Evolutionary conservation across 2,888 invertebrate species (phyloP).

Genomic region (Antheraea yamamai): DNA sequence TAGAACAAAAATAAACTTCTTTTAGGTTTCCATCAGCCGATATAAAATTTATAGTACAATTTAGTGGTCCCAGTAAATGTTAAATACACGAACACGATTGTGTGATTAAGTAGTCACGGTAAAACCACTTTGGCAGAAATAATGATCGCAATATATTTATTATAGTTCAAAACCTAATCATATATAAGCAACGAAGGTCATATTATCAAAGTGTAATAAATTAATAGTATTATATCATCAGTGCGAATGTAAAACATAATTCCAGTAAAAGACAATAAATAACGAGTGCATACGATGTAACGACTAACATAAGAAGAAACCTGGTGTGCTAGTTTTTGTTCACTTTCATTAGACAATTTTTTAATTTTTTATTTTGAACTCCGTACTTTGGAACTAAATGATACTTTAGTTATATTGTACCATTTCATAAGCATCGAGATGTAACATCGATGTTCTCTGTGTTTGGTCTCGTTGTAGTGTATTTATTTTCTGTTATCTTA

Average conservation of each 20-base stretch:
- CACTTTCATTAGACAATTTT: too few relatives aligned
- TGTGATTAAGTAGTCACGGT: too few relatives aligned
- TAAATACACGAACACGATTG: neutral
- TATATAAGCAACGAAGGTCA: neutral
- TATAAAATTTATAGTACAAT: neutral
- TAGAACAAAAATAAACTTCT: neutral
- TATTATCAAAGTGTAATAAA: neutral
- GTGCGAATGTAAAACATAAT: neutral
- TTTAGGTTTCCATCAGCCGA: neutral
- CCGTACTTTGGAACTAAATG: neutral
- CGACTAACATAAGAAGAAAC: conserved; percentile 38
- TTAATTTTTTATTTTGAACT: too few relatives aligned
- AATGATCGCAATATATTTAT: neutral
- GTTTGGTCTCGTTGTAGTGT: neutral
- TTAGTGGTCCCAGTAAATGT: neutral
- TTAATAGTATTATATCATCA: conserved; percentile 16
- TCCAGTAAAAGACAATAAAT: neutral
- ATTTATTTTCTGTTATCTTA: conserved; percentile 19
- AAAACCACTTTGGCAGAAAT: neutral
- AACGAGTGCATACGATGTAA: conserved; percentile 24
- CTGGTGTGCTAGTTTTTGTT: conserved; percentile 47
- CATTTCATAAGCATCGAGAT: neutral
- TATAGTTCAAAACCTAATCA: neutral
- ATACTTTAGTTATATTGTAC: neutral
- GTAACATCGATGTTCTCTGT: neutral